These are phyloP conservation scores for Ariopsis seemanni DNA, from an alignment of 2,113 vertebrate genomes.

Conservation along the genomic window DNA sequence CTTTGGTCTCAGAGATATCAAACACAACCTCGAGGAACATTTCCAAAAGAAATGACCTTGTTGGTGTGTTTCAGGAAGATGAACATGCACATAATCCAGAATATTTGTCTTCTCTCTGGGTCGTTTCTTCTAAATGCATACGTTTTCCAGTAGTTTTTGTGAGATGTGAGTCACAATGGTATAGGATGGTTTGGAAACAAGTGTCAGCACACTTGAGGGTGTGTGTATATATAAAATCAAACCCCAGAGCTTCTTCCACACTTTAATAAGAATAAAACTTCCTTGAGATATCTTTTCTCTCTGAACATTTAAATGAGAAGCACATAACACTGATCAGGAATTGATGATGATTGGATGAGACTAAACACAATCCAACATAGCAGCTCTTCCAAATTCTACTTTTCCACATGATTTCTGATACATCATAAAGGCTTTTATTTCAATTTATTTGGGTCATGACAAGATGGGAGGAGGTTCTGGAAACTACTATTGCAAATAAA, in stretches of 20 bases:
- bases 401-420: neutral
- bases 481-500: neutral
- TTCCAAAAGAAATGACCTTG: neutral
- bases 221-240: too few relatives aligned
- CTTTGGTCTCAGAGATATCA: neutral
- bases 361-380: neutral
- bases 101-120: neutral
- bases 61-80: neutral
- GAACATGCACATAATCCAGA: neutral
- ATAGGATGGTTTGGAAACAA: neutral
- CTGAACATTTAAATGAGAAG: neutral
- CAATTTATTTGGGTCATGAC: neutral
- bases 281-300: neutral
- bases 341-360: too few relatives aligned
- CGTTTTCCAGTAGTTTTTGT: neutral
- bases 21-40: neutral
- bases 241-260: neutral
- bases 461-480: neutral
- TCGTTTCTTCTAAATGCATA: neutral
- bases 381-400: neutral
- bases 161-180: neutral
- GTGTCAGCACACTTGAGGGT: neutral
- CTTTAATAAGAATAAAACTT: neutral
- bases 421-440: neutral
- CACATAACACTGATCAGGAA: neutral